These are phyloP conservation scores for Phlogophora meticulosa DNA, from an alignment of 2,888 invertebrate genomes.

Conservation along the genomic window DNA sequence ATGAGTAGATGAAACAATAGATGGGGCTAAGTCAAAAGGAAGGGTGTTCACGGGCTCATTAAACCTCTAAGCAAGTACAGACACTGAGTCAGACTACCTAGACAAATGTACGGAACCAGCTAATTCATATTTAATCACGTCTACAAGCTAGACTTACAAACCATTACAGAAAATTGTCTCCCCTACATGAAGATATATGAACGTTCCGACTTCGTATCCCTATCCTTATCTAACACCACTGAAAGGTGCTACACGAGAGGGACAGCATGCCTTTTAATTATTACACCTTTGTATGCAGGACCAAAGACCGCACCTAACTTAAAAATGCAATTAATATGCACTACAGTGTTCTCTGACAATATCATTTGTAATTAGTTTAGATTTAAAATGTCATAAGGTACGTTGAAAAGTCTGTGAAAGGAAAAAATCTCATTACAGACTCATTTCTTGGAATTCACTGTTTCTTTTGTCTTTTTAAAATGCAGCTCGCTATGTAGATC, in stretches of 20 bases:
- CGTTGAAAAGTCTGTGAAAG: constrained; percentile 10
- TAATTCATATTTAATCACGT: constrained; percentile 42
- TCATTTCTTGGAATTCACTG: constrained; percentile 31
- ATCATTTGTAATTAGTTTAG: constrained; percentile 44
- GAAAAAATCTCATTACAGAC: constrained; percentile 37
- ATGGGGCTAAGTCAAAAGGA: too few species aligned
- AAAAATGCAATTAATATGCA: constrained; percentile 60
- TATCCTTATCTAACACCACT: constrained; percentile 18
- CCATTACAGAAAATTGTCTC: constrained; percentile 51
- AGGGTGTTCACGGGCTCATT: background rate
- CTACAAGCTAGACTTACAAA: constrained; percentile 30
- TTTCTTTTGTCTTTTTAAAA: constrained; percentile 38
- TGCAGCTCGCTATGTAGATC: constrained; percentile 32
- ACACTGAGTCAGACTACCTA: background rate
- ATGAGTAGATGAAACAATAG: too few species aligned
- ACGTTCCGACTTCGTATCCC: background rate
- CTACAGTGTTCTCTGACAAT: constrained; percentile 26
- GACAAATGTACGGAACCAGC: constrained; percentile 13
- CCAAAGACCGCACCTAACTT: constrained; percentile 37
- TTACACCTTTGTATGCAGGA: constrained; percentile 55
- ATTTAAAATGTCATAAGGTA: constrained; percentile 38
- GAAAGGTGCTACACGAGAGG: constrained; percentile 25
- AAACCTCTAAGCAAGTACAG: background rate
- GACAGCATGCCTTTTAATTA: constrained; percentile 40
- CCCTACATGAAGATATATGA: constrained; percentile 25